These are phyloP conservation scores for Drosophila colorata DNA, from an alignment of 2,888 invertebrate species.

Conservation along the genomic window DNA sequence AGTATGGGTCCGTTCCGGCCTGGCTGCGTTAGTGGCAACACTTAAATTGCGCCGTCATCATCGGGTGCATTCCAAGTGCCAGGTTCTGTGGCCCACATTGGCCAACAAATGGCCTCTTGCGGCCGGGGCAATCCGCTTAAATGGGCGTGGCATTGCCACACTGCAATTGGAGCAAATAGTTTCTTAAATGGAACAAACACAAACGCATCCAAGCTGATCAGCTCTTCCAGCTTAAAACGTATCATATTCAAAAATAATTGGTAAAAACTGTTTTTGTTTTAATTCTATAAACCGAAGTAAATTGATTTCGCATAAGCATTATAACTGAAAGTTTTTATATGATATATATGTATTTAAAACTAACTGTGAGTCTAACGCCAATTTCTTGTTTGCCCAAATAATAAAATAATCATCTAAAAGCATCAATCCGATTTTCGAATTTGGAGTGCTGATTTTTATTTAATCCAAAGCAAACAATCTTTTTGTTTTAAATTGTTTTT, in stretches of 20 bases:
- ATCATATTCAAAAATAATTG: background rate
- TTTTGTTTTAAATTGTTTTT: too few relatives aligned
- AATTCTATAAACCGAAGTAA: too few relatives aligned
- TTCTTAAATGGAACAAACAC: slow-evolving; percentile 36
- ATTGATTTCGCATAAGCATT: too few relatives aligned
- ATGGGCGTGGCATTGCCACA: slow-evolving; percentile 44
- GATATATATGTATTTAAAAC: too few relatives aligned
- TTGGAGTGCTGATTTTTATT: too few relatives aligned
- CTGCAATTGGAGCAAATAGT: slow-evolving; percentile 48
- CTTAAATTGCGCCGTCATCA: slow-evolving; percentile 53
- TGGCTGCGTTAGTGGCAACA: slow-evolving; percentile 36
- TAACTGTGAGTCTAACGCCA: too few relatives aligned
- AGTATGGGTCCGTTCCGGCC: slow-evolving; percentile 45
- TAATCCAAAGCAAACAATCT: too few relatives aligned
- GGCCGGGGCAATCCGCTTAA: slow-evolving; percentile 44
- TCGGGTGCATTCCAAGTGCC: slow-evolving; percentile 55
- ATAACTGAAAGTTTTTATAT: too few relatives aligned
- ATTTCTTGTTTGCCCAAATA: too few relatives aligned
- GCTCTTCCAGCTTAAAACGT: slow-evolving; percentile 1
- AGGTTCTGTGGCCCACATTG: slow-evolving; percentile 64
- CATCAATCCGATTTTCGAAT: too few relatives aligned
- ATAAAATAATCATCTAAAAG: too few relatives aligned
- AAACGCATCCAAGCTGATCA: slow-evolving; percentile 6
- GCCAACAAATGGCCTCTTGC: slow-evolving; percentile 26
- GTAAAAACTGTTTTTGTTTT: background rate